phyloP scores from a whole-genome alignment of 2,113 vertebrate species.

The Carassius auratus region DNA sequence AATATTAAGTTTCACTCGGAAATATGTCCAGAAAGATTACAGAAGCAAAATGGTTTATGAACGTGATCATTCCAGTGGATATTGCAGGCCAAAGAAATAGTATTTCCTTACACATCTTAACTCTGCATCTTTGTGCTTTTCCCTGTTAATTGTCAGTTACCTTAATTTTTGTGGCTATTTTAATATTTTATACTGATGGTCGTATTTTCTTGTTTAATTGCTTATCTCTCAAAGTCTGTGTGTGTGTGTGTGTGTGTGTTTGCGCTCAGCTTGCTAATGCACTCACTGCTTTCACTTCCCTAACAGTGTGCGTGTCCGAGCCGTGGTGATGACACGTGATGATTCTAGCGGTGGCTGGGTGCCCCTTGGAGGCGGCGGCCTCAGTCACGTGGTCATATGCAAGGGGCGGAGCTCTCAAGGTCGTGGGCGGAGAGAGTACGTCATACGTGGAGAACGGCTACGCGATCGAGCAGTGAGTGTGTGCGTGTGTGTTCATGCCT shows the following conservation, averaged over 20 bases:
- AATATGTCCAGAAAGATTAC: not conserved
- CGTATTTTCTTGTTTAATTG: conserved; percentile 8
- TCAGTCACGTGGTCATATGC: conserved; percentile 89
- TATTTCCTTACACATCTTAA: not conserved
- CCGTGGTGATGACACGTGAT: conserved; percentile 93
- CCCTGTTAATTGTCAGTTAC: not conserved
- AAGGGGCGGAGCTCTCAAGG: conserved; percentile 83
- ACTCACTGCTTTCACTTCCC: conserved; percentile 58
- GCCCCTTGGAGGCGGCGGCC: conserved; percentile 88
- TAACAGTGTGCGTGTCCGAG: conserved; percentile 87
- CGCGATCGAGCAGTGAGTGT: conserved; percentile 91
- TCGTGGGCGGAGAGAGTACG: conserved; percentile 81
- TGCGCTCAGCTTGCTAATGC: conserved; percentile 42
- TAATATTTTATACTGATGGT: conserved; percentile 1
- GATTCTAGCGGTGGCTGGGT: conserved; percentile 95
- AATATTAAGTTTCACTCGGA: not conserved
- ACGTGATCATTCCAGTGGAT: not conserved
- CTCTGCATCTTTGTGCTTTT: not conserved
- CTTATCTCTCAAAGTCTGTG: conserved; percentile 30
- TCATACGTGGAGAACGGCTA: conserved; percentile 89
- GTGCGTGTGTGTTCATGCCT: conserved; percentile 69
- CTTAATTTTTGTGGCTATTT: not conserved
- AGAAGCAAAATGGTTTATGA: conserved; percentile 3
- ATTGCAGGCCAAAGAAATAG: not conserved
- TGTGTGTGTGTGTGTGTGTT: conserved; percentile 33